A percentile compares a stretch with the other conserved stretches of the same genome.
phyloP scores from a whole-genome alignment of 2,113 vertebrate genomes.

The Psephotus haematonotus region DNA sequence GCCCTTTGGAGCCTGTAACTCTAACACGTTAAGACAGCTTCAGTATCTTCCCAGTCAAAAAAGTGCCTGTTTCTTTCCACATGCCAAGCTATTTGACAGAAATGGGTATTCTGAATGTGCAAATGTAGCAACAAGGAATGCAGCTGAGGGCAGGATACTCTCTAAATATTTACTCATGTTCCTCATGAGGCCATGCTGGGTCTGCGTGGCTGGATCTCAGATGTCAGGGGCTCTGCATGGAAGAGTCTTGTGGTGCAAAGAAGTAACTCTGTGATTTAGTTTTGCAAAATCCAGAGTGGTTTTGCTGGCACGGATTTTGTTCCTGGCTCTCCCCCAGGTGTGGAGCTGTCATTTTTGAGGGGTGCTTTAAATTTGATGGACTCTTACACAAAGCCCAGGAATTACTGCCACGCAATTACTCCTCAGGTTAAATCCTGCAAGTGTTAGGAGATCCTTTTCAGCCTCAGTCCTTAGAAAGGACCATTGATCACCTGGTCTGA shows the following conservation, averaged over 20 bases:
- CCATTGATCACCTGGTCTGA: neutral
- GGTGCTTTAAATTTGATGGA: neutral
- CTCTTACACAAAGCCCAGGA: neutral
- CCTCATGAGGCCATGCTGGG: neutral
- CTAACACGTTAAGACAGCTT: neutral
- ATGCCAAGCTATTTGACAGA: neutral
- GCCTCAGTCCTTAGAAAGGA: neutral
- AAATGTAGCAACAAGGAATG: neutral
- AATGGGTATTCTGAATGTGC: neutral
- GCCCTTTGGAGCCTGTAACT: neutral
- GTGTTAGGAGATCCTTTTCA: neutral
- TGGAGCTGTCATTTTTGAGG: neutral
- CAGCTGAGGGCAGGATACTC: neutral
- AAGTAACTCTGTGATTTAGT: neutral
- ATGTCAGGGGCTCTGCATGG: fast-evolving
- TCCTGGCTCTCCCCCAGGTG: neutral
- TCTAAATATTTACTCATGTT: neutral
- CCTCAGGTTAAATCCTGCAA: neutral
- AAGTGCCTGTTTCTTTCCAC: neutral
- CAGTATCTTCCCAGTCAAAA: neutral
- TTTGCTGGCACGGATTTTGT: too few species aligned
- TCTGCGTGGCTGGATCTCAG: fast-evolving
- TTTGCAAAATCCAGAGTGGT: neutral
- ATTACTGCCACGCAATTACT: neutral
- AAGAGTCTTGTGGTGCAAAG: neutral